Base-by-base conservation (phyloP, 2,797 vertebrate genomes). In the Clarias pachynema region DNA sequence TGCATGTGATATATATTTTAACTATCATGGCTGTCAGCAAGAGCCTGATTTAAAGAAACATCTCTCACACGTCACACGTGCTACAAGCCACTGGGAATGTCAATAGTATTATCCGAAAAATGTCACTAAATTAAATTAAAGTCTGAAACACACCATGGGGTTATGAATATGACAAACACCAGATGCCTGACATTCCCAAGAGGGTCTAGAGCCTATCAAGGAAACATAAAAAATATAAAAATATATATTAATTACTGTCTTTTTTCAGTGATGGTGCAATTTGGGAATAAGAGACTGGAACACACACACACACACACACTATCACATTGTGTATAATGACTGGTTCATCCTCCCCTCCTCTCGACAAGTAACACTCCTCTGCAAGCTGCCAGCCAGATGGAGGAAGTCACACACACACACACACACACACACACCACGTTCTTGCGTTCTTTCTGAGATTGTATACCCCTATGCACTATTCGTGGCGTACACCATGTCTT, bases 321-420 rank as follows among this genome's bases (percentile, higher is more conserved):
- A 81, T 69, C 65, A 81, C 22, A 8, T 70, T 82, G 80, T 82
- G 70, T 56, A 72, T 82, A 59, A 82, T 82, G 22, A 73, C 40
- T 69, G 18, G 15, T 31, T 79, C 57, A 40, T 79, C 34, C 57
- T 79, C 14, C 44, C 26, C 24, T 20, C 49, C 60, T 34, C 49
- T 62, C 74, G 44, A 56, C 84, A 72, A 82, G 53, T 63, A 68
- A 31, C 62, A 26, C 84, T 85, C 72, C 31, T 85, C 84, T 68
- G 22, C 56, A 37, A 81, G 62, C 31, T 63, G 56, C 60, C 3
- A 81, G 44, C 69, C 79, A 65, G 59, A 75, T 53, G 79, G 34
- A 81, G 29, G 70, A 65, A 49, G 22, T 49, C 59, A 24, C 75
- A 37, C 73, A 57, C 53, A 57, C 26, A 84, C 75, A 77, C 74